These are phyloP conservation scores for Chamaetylas fuelleborni DNA, from an alignment of 2,113 vertebrate genomes.

Conservation along the genomic window DNA sequence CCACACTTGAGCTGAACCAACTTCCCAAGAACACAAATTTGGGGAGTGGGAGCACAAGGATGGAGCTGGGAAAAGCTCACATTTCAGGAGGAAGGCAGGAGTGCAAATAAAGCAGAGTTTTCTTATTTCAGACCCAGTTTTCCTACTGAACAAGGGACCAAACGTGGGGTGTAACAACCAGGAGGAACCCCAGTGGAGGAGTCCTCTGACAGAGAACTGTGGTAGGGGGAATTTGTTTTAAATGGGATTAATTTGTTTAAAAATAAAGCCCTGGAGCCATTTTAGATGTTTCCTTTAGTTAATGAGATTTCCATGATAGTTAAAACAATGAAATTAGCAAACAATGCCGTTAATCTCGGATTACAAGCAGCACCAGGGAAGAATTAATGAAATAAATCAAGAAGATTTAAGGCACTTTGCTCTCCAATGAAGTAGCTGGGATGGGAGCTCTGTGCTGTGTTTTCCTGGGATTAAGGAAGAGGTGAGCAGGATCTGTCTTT, in stretches of 20 bases:
- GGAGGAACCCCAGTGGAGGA: neutral
- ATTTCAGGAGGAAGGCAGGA: neutral
- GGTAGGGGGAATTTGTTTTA: neutral
- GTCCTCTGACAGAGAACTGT: neutral
- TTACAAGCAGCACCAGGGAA: conserved; percentile 26
- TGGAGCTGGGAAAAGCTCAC: neutral
- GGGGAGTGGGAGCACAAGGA: neutral
- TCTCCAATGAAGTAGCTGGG: neutral
- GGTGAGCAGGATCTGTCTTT: neutral
- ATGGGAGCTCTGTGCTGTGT: rapidly evolving
- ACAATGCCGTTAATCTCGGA: conserved; percentile 52
- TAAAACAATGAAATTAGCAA: conserved; percentile 16
- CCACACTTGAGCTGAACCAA: neutral
- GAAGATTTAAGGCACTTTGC: conserved; percentile 33
- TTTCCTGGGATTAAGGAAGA: neutral
- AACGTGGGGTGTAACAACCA: rapidly evolving
- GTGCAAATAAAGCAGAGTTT: neutral
- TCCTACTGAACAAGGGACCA: neutral
- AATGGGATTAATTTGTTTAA: neutral
- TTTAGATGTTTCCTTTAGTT: conserved; percentile 42
- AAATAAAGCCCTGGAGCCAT: neutral
- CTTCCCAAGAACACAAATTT: rapidly evolving
- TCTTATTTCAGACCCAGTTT: neutral
- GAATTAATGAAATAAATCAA: conserved; percentile 27
- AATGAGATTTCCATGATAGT: conserved; percentile 60